A percentile compares a stretch with the other conserved stretches of the same genome.
Evolutionary conservation across 2,797 vertebrate genomes (phyloP).

Genomic region (Leucoraja ocellata): DNA sequence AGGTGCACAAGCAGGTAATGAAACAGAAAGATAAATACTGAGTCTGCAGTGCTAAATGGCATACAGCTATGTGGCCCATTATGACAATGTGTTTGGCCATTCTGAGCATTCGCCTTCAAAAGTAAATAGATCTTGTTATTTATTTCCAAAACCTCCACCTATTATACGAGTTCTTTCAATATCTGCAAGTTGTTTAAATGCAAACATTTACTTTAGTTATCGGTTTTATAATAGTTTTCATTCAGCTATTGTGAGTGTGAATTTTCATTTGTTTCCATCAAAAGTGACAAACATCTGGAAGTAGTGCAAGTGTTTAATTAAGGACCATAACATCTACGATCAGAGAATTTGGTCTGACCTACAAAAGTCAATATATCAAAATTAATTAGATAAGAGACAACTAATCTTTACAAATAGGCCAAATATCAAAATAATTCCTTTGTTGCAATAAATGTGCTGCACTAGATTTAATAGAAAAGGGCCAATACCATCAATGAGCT

Average conservation of each 20-base stretch:
- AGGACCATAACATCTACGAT: neutral
- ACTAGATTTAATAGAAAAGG: conserved; percentile 6
- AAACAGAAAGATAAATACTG: neutral
- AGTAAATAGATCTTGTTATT: neutral
- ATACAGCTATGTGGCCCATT: neutral
- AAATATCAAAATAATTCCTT: neutral
- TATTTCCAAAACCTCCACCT: neutral
- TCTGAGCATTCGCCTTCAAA: neutral
- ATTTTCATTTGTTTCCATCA: neutral
- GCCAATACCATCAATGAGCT: conserved; percentile 11
- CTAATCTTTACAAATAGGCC: neutral
- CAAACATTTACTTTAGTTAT: neutral
- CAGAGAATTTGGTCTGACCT: neutral
- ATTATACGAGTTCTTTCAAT: too few species aligned
- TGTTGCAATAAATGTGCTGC: neutral
- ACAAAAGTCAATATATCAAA: neutral
- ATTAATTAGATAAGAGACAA: neutral
- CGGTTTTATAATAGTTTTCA: neutral
- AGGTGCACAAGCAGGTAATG: neutral
- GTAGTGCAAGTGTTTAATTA: neutral
- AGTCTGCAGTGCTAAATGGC: neutral
- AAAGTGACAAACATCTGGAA: neutral
- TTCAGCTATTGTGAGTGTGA: neutral
- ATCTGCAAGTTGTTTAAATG: too few species aligned
- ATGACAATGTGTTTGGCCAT: neutral